Evolutionary conservation across 2,113 vertebrate species (phyloP), one percentile per base, ranked within the genome.

Genomic region (Zapus hudsonius): DNA sequence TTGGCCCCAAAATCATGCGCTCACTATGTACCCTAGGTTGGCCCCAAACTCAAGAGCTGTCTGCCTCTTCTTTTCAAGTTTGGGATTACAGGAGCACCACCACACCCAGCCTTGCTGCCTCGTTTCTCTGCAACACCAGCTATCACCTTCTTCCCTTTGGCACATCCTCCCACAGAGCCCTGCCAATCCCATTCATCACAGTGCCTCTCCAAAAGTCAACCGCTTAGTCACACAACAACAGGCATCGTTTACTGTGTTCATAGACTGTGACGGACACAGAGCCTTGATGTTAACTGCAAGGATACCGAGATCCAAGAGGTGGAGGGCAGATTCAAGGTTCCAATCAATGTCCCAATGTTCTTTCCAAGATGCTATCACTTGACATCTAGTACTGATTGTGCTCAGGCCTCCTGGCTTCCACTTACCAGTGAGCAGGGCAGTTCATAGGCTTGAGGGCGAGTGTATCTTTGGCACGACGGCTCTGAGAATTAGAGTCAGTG

Each of bases 401-500:
- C 7, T 67, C 84, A 47, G 76, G 44, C 16, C 23, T 69, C 22
- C 63, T 4, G 52, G 47, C 7, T 47, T 70, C 25, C 64, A 86
- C 97, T 98, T 95, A 99, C 99, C 99, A 99, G 97, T 99, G 99
- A 0, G 98, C 99, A 0, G 99, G 99, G 89, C 99, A 99, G 97
- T 99, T 99, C 99, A 99, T 99, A 83, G 99, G 99, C 93, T 99
- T 99, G 84, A 99, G 99, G 38, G 99, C 99, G 2, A 98, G 98
- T 1, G 93, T 98, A 95, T 87, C 92, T 16, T 66, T 8, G 27
- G 59, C 59, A 33, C 17, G 27, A 63, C 42, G 75, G 12, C 31
- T 55, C 42, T 57, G 92, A 84, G 61, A 64, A 67, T 47, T 38
- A 0, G 82, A 78, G 31, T 79, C 29, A 9, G 85, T 27, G 36